Conservation (phyloP, 2,113 vertebrate genomes). For the Probosciger aterrimus region DNA sequence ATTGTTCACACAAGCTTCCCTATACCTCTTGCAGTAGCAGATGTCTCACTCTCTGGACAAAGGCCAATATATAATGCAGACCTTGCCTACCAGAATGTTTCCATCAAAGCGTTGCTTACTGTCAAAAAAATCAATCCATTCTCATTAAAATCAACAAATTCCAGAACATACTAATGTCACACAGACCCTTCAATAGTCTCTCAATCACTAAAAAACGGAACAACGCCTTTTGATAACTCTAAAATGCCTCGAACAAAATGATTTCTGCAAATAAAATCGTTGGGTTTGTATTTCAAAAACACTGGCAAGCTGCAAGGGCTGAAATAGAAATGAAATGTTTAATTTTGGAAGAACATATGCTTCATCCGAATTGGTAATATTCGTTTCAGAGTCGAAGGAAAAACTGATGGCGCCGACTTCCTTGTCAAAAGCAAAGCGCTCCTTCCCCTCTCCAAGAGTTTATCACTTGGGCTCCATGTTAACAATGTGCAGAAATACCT, state of each 20-base stretch:
- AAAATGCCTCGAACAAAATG: not conserved
- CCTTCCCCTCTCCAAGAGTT: too few species aligned
- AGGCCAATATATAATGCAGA: not conserved
- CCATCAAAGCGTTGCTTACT: not conserved
- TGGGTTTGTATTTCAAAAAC: constrained; percentile 1
- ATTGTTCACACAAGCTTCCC: not conserved
- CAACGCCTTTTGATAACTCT: not conserved
- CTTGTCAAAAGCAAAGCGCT: not conserved
- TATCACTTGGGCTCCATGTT: not conserved
- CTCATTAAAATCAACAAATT: not conserved
- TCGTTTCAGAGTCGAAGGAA: not conserved
- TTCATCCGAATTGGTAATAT: constrained; percentile 32
- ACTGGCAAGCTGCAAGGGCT: constrained; percentile 34
- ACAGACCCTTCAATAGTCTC: not conserved
- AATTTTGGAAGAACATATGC: constrained; percentile 60
- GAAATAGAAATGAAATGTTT: constrained; percentile 56
- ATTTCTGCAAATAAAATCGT: not conserved
- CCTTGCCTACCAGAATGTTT: not conserved
- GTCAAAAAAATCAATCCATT: not conserved
- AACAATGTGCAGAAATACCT: not conserved
- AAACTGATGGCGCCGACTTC: not conserved
- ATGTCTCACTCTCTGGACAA: not conserved
- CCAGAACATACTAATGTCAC: not conserved
- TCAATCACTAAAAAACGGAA: not conserved
- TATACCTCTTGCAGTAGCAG: not conserved